Evolutionary conservation across 1,140 invertebrate species (phyloP).

Genomic region (Araneus ventricosus): DNA sequence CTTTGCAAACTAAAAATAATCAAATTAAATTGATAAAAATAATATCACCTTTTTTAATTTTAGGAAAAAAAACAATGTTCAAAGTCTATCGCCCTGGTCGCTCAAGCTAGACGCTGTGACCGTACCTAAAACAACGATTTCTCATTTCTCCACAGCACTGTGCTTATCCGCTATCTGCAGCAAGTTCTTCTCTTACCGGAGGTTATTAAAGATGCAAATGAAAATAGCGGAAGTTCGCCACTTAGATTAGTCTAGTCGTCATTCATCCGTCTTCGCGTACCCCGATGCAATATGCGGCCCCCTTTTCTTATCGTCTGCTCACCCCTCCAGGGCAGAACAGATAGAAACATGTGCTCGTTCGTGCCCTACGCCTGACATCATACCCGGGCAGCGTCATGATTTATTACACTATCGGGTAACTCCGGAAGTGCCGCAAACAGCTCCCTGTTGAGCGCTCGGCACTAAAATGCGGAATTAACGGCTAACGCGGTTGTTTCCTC

Average conservation of each 20-base stretch:
- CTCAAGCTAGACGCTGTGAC: too few species aligned
- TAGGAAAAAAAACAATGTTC: too few species aligned
- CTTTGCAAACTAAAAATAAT: too few species aligned
- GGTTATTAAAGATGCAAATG: slow-evolving; percentile 16
- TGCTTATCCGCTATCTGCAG: background rate
- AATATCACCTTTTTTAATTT: too few species aligned
- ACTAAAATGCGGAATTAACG: slow-evolving; percentile 54
- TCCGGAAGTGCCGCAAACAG: slow-evolving; percentile 47
- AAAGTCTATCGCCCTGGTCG: too few species aligned
- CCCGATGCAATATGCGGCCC: background rate
- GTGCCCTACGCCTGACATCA: background rate
- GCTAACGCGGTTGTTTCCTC: slow-evolving; percentile 20
- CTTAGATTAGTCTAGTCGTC: slow-evolving; percentile 1
- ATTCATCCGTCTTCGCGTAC: background rate
- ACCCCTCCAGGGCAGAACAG: background rate
- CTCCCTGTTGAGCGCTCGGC: slow-evolving; percentile 32
- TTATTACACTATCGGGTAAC: slow-evolving; percentile 38
- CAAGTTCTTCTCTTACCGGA: background rate
- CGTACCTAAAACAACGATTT: too few species aligned
- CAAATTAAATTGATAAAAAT: too few species aligned
- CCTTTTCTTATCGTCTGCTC: background rate
- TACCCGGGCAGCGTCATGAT: slow-evolving; percentile 28
- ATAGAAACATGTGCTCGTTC: slow-evolving; percentile 16
- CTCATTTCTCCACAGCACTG: background rate
- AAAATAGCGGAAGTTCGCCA: slow-evolving; percentile 1